Conservation (phyloP, 2,888 invertebrate genomes). For the Scaptomyza parva region DNA sequence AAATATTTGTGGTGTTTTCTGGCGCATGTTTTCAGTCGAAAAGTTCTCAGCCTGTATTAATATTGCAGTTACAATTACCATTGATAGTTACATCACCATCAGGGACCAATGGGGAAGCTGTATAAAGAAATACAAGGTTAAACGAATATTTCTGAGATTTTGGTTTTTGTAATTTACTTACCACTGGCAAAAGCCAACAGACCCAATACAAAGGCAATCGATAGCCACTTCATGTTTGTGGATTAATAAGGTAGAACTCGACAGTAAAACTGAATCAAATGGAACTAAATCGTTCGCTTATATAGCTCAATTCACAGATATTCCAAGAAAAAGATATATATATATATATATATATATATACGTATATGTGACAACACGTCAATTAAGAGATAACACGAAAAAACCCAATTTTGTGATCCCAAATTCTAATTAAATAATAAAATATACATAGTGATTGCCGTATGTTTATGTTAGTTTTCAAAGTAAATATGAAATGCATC, state of each 20-base stretch:
- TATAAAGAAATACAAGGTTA: background rate
- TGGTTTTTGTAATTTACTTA: background rate
- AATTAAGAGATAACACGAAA: slow-evolving; percentile 1
- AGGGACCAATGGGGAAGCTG: slow-evolving; percentile 9
- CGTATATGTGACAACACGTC: background rate
- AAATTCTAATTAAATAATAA: background rate
- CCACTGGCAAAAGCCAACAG: slow-evolving; percentile 10
- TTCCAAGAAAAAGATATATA: background rate
- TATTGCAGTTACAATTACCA: slow-evolving; percentile 59
- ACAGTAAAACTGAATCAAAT: background rate
- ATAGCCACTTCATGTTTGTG: slow-evolving; percentile 7
- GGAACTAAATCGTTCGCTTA: background rate
- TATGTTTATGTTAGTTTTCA: background rate
- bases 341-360: too few relatives aligned
- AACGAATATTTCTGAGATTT: background rate
- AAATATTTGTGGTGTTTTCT: background rate
- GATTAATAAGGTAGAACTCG: background rate
- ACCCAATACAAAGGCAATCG: slow-evolving; percentile 9
- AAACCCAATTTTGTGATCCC: background rate
- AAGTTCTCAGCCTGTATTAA: slow-evolving; percentile 37
- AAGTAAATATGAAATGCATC: background rate
- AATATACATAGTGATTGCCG: background rate
- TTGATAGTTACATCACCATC: slow-evolving; percentile 61
- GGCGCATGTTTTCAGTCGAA: background rate
- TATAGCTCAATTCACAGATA: slow-evolving; percentile 2